Evolutionary conservation across 1,140 invertebrate genomes (phyloP), one percentile per base, ranked within the genome.

Genomic region (Hormaphis cornu): DNA sequence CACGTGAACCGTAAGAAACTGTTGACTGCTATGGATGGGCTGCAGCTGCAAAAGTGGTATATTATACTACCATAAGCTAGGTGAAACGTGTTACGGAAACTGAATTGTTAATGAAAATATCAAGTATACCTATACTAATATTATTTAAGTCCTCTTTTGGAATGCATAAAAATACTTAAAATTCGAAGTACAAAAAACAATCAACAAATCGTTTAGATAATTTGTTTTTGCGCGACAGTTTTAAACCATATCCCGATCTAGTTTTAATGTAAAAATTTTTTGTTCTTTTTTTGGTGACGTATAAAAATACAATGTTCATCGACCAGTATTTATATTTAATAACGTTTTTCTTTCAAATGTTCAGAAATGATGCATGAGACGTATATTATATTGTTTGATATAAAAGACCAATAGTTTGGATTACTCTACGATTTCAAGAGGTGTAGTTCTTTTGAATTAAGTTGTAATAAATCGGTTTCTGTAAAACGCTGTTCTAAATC

Each of bases 111-210:
- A 35, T 56, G 20, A 56, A 35, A 54, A 54, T 54, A 35, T 54
- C 18, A 54, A 56, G n/a, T n/a, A n/a, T n/a, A n/a, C n/a, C n/a
- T n/a, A 37, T 37, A 56, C 20, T 56, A 56, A 56, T 56, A 14
- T 56, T 20, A 54, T 18, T 2, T 33, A 54, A 54, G 30, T 56
- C 12, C 22, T 56, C 30, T 37, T 56, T 35, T 20, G 7, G 0
- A 35, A 54, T 22, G 9, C 22, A 56, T 7, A 22, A 35, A 37
- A 18, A 37, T 5, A 14, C 10, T 10, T 33, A 24, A 37, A 3
- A 54, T 2, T 35, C 28, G 52, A 20, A 20, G 4, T 16, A 53
- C 10, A 30, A 53, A 52, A 33, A 26, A 52, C n/a, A n/a, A n/a
- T n/a, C n/a, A n/a, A n/a, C n/a, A n/a, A n/a, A n/a, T n/a, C n/a